Conservation (phyloP, 2,888 invertebrate genomes). For the Drosophila parthenogenetica region DNA sequence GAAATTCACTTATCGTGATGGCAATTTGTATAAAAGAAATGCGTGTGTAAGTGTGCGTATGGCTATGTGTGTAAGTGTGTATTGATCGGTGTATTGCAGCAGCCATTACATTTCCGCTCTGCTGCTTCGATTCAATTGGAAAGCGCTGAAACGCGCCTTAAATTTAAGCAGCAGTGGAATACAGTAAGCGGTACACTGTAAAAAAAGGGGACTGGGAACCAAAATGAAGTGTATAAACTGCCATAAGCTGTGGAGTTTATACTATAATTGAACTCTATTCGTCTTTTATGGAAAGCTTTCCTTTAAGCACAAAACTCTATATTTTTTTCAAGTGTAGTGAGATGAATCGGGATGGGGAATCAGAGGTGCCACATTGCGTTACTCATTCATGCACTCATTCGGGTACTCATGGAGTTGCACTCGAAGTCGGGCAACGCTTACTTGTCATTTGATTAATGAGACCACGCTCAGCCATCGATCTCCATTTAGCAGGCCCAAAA, state of each 20-base stretch:
- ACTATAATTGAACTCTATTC: too few species aligned
- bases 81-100: conserved; percentile 69
- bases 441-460: conserved; percentile 84
- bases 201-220: too few species aligned
- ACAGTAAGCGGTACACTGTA: not conserved
- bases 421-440: conserved; percentile 59
- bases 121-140: conserved; percentile 72
- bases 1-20: conserved; percentile 62
- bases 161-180: conserved; percentile 32
- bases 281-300: too few species aligned
- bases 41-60: conserved; percentile 1
- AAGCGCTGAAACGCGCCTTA: conserved; percentile 65
- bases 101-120: conserved; percentile 76
- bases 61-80: conserved; percentile 37
- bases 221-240: too few species aligned
- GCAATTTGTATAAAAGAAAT: conserved; percentile 25
- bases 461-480: conserved; percentile 83
- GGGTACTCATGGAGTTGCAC: conserved; percentile 45
- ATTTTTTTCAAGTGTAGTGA: not conserved
- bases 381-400: conserved; percentile 56
- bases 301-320: too few species aligned
- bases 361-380: conserved; percentile 39
- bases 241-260: too few species aligned
- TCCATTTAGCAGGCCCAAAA: conserved; percentile 79
- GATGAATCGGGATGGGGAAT: not conserved